These are phyloP conservation scores for Formica selysi DNA, from an alignment of 1,140 invertebrate species.

Conservation along the genomic window DNA sequence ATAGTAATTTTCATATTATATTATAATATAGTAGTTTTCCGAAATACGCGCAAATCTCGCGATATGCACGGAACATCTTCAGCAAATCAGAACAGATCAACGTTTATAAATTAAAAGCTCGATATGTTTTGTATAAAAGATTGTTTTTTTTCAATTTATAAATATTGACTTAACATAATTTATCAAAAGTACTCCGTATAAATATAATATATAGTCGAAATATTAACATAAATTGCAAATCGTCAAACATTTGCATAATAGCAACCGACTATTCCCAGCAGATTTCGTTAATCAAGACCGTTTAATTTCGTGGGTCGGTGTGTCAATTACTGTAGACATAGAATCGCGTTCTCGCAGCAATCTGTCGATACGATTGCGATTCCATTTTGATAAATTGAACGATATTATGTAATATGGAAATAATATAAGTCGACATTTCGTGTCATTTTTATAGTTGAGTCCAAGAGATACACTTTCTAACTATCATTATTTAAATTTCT, in stretches of 20 bases:
- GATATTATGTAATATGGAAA: constrained; percentile 1
- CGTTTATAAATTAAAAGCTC: not conserved
- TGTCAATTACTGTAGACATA: constrained; percentile 30
- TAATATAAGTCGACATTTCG: not conserved
- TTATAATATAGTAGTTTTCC: not conserved
- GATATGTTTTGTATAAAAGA: not conserved
- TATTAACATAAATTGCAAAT: not conserved
- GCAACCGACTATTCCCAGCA: not conserved
- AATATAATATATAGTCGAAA: not conserved
- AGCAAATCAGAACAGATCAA: not conserved
- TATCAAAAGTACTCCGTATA: not conserved
- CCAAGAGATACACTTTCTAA: not conserved
- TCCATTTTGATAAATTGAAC: constrained; percentile 18
- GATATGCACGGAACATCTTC: not conserved
- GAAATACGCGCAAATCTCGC: not conserved
- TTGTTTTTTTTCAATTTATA: not conserved
- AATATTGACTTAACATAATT: not conserved
- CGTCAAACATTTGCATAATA: not conserved
- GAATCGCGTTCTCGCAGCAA: constrained; percentile 19
- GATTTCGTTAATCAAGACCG: constrained; percentile 64
- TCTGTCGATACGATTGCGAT: not conserved
- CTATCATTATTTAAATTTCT: constrained; percentile 20
- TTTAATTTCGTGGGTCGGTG: constrained; percentile 64
- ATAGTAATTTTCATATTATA: too few species aligned
- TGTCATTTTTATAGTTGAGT: constrained; percentile 17